Conservation (phyloP, 2,888 invertebrate genomes). For the Helleia helle region DNA sequence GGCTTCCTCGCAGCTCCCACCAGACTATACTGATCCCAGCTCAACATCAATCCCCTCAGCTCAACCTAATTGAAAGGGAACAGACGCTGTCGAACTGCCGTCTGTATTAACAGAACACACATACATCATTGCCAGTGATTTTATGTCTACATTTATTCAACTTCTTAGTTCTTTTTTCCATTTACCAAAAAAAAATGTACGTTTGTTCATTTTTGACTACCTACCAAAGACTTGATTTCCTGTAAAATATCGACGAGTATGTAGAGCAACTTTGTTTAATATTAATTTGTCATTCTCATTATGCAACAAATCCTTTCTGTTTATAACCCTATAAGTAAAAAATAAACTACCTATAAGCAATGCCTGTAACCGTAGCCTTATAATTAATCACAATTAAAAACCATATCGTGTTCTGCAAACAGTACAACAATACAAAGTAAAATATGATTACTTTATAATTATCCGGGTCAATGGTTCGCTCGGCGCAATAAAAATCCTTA, state of each 20-base stretch:
- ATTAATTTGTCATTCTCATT: no score
- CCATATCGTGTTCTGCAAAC: neutral
- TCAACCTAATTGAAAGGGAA: constrained; percentile 18
- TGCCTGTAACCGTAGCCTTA: no score
- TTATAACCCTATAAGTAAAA: no score
- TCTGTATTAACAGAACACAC: constrained; percentile 9
- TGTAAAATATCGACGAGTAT: no score
- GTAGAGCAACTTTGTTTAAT: no score
- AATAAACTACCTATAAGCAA: no score
- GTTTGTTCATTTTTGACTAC: no score
- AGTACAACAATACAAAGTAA: neutral
- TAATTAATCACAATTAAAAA: no score
- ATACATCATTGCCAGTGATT: neutral
- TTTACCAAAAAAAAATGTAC: no score
- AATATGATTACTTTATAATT: neutral
- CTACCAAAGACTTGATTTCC: no score
- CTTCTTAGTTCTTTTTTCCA: no score
- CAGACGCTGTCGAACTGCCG: constrained; percentile 10
- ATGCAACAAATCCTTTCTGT: no score
- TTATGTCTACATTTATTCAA: neutral
- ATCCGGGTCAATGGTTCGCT: constrained; percentile 4
- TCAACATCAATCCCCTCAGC: constrained; percentile 32
- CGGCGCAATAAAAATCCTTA: constrained; percentile 1
- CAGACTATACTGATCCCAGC: constrained; percentile 32
- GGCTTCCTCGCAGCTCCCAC: constrained; percentile 27